These are phyloP conservation scores for Penaeus vannamei DNA, from an alignment of 1,140 invertebrate species.

Conservation along the genomic window DNA sequence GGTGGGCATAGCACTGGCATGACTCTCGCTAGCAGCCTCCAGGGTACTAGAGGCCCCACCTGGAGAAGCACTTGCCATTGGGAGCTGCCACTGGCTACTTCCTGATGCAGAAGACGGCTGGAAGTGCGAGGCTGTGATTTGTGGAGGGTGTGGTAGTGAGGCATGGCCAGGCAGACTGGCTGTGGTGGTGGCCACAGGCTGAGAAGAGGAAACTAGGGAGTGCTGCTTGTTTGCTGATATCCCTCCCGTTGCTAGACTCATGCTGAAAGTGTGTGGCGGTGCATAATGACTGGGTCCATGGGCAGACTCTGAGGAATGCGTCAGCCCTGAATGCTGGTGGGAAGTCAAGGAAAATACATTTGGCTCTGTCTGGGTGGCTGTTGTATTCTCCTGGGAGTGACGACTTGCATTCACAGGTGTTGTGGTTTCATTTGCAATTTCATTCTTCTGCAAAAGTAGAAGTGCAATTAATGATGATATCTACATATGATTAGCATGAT, in stretches of 20 bases:
- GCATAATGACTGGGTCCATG: slow-evolving; percentile 36
- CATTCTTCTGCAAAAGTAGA: slow-evolving; percentile 39
- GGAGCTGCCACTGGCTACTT: slow-evolving; percentile 51
- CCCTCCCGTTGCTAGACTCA: slow-evolving; percentile 21
- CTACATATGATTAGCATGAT: too few relatives aligned
- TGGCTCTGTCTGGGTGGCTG: slow-evolving; percentile 55
- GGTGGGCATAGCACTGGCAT: slow-evolving; percentile 16
- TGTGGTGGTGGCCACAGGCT: not conserved
- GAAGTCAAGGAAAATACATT: slow-evolving; percentile 43
- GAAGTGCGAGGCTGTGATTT: slow-evolving; percentile 21
- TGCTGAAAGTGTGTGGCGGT: slow-evolving; percentile 41
- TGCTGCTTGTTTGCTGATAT: too few relatives aligned
- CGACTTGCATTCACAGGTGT: not conserved
- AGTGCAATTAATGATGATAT: not conserved
- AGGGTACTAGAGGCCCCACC: not conserved
- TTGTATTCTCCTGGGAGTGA: slow-evolving; percentile 41
- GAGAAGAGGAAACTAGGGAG: slow-evolving; percentile 3
- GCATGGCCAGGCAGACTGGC: not conserved
- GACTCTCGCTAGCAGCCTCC: slow-evolving; percentile 9
- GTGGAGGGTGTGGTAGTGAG: slow-evolving; percentile 35
- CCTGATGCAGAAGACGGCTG: slow-evolving; percentile 19
- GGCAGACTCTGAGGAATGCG: slow-evolving; percentile 7
- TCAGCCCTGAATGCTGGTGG: slow-evolving; percentile 36
- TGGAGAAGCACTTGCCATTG: slow-evolving; percentile 38
- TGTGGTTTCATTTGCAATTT: slow-evolving; percentile 7